A percentile compares a stretch with the other conserved stretches of the same genome.
Evolutionary conservation across 2,888 invertebrate genomes (phyloP).

Genomic region (Plebejus melissa): DNA sequence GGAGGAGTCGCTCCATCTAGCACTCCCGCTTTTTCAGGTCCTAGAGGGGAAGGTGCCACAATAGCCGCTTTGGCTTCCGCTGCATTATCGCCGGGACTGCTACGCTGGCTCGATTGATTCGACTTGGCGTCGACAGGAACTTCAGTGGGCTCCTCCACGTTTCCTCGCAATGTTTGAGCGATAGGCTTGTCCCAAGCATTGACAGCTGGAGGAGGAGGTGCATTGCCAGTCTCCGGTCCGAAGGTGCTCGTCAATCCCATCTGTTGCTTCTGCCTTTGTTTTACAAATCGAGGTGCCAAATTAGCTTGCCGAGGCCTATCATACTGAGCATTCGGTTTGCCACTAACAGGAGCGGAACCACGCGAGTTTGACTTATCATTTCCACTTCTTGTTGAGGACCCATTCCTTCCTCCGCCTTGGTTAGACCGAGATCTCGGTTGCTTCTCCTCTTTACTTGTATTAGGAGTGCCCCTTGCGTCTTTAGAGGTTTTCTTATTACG

Average conservation of each 20-base stretch:
- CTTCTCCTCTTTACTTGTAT: conserved; percentile 58
- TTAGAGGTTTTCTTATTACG: conserved; percentile 88
- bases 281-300: conserved; percentile 87
- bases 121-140: conserved; percentile 55
- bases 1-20: conserved; percentile 88
- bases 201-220: conserved; percentile 84
- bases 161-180: conserved; percentile 82
- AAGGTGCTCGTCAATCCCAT: conserved; percentile 63
- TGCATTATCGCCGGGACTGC: conserved; percentile 64
- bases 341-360: conserved; percentile 55
- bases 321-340: conserved; percentile 60
- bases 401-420: conserved; percentile 68
- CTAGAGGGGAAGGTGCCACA: conserved; percentile 48
- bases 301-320: conserved; percentile 80
- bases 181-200: conserved; percentile 94
- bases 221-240: conserved; percentile 75
- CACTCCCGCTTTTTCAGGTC: conserved; percentile 76
- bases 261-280: conserved; percentile 82
- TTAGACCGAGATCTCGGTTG: conserved; percentile 70
- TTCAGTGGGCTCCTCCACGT: conserved; percentile 63
- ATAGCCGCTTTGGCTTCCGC: conserved; percentile 54
- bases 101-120: conserved; percentile 66
- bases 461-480: conserved; percentile 65
- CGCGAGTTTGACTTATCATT: conserved; percentile 63
- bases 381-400: conserved; percentile 63